A percentile compares a stretch with the other conserved stretches of the same genome.
Conservation (phyloP, 2,888 invertebrate genomes). For the Latheticus oryzae region DNA sequence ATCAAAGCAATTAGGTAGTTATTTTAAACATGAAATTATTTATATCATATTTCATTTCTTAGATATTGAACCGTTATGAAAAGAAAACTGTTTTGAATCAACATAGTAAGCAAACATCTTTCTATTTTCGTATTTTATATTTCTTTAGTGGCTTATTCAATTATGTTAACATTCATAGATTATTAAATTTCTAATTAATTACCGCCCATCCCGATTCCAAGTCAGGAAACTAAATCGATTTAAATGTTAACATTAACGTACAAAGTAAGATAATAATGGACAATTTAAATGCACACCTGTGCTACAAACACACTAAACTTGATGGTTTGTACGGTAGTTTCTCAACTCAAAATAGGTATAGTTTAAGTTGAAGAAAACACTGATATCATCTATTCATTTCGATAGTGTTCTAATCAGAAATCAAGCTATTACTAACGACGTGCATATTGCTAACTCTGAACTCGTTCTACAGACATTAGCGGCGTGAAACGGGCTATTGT, state of each 20-base stretch:
- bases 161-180: slow-evolving; percentile 26
- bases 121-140: too few species aligned
- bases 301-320: slow-evolving; percentile 39
- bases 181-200: slow-evolving; percentile 29
- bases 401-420: slow-evolving; percentile 41
- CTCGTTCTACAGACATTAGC: slow-evolving; percentile 25
- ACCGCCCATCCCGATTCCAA: slow-evolving; percentile 2
- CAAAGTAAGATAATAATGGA: slow-evolving; percentile 3
- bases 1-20: too few species aligned
- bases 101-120: too few species aligned
- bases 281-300: slow-evolving; percentile 36
- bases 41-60: too few species aligned
- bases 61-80: too few species aligned
- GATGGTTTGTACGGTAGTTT: slow-evolving; percentile 33
- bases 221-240: slow-evolving; percentile 10
- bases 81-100: too few species aligned
- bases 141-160: too few species aligned
- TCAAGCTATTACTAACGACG: slow-evolving; percentile 43
- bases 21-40: too few species aligned
- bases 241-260: not conserved
- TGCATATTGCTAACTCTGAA: slow-evolving; percentile 45
- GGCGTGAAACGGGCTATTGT: slow-evolving; percentile 40
- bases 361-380: slow-evolving; percentile 15
- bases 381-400: slow-evolving; percentile 40
- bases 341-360: slow-evolving; percentile 18